A percentile compares a stretch with the other conserved stretches of the same genome.
These are phyloP conservation scores for Caenorhabditis japonica DNA, from an alignment of 2,888 invertebrate species.

Conservation along the genomic window DNA sequence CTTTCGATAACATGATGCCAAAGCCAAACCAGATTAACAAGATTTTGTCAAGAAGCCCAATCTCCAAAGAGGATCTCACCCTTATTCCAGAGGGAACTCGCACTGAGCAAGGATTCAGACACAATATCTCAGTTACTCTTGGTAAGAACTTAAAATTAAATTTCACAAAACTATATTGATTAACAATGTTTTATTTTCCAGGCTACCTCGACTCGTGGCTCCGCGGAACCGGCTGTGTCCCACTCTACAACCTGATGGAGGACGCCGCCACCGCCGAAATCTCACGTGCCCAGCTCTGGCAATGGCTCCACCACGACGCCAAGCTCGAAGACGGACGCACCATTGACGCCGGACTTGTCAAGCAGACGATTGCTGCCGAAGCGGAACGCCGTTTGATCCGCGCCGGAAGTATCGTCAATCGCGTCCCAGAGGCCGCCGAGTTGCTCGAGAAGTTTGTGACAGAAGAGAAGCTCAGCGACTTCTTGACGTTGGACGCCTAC, in stretches of 20 bases:
- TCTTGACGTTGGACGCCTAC: conserved; percentile 80
- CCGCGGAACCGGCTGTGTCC: conserved; percentile 83
- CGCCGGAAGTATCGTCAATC: conserved; percentile 74
- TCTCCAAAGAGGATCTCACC: conserved; percentile 67
- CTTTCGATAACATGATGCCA: conserved; percentile 65
- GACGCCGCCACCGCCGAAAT: conserved; percentile 86
- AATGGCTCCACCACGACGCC: conserved; percentile 83
- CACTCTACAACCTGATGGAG: conserved; percentile 83
- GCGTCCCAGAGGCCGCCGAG: conserved; percentile 77
- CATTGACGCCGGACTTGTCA: conserved; percentile 73
- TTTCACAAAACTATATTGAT: no score
- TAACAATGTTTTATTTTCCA: no score
- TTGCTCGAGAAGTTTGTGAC: conserved; percentile 83
- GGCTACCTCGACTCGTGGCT: conserved; percentile 84
- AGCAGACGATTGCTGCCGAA: conserved; percentile 77
- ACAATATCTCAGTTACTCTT: conserved; percentile 83
- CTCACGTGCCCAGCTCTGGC: conserved; percentile 85
- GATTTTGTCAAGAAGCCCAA: conserved; percentile 56
- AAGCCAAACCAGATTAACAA: conserved; percentile 72
- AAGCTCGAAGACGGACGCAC: conserved; percentile 77
- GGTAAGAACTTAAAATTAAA: conserved; percentile 58
- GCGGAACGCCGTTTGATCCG: conserved; percentile 69
- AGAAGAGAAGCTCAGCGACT: conserved; percentile 82
- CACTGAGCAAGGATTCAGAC: conserved; percentile 82
- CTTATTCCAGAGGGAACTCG: conserved; percentile 82